Evolutionary conservation across 2,888 invertebrate species (phyloP), one percentile per base, ranked within the genome.

Genomic region (Thecocarcelia acutangulata): DNA sequence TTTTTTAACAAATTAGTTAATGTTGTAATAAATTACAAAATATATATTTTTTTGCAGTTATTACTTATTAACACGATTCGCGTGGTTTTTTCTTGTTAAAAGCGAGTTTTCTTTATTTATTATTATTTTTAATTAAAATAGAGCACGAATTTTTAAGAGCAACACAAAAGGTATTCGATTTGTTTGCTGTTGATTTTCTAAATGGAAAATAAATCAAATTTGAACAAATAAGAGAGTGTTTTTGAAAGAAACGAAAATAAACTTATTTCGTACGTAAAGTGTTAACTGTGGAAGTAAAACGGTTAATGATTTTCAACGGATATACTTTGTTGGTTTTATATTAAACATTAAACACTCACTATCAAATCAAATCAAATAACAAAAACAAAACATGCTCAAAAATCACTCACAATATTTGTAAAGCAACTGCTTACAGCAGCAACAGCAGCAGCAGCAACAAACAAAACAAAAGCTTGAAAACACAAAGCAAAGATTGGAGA

Each of bases 301-400:
- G 83, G 82, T 85, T 84, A 85, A 85, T 85, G 85, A 84, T 79
- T 85, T 84, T 80, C 83, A 83, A 75, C 83, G 82, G 83, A 77
- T 84, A 83, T 80, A 77, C 74, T 70, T 84, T 83, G 84, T 84
- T 83, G 85, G 83, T 85, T 85, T 84, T 85, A 85, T 85, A 85
- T 84, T 82, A 83, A 85, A 61, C 76, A 79, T 64, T 78, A 82
- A 83, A 77, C 42, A 69, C 75, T 72, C 74, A 68, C 77, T 76
- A 54, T 75, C 68, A 50, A 46, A 59, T 75, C 68, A 50, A 46
- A 59, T 13, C 37, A 50, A 68, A 77, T 74, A 80, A 77, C 75
- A 64, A 76, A 11, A 66, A 46, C 56, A 64, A 72, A 44, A 77
- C 68, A 46, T 48, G 21, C 69, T 79, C 77, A 79, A 61, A 52